Base-by-base conservation (phyloP, 1,140 invertebrate genomes). In the Agrypnia vestita region DNA sequence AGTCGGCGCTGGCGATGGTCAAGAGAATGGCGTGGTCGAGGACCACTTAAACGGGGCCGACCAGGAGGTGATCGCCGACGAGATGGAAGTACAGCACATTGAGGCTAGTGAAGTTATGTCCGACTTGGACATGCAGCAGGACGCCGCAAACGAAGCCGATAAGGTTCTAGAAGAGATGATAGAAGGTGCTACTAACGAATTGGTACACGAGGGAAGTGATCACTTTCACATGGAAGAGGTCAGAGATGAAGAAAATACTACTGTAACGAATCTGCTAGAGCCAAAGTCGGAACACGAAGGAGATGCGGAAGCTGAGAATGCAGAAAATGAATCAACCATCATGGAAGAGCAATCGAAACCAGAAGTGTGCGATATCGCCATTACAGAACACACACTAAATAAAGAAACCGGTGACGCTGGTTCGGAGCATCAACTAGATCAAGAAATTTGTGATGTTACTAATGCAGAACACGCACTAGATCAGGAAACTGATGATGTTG, bases 161-260 rank as follows among this genome's bases (percentile, higher is more conserved):
- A 44, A 46, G 11, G 64, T 49, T 56, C 55, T 62, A 12, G 59
- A 77, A 17, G 44, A 47, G 15, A 76, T 47, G 10, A 43, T 44
- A 17, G 55, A 62, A 35, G 76, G 67, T 9, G 43, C 43, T 64
- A 43, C 21, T 12, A 43, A 64, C 21, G 35, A 64, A 43, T n/a
- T 64, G 25, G 61, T 25, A 64, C 11, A 25, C 19, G 61, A 64
- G 35, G 61, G 13, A 64, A n/a, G 17, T 55, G 53, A 55, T 15
- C 21, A 21, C 12, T 10, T 21, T 3, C 17, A 59, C 11, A n/a
- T 21, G 15, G 55, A 59, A 59, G 55, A 21, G 17, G 17, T 59
- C 9, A 21, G 15, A 59, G 55, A n/a, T 19, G 17, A 21, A 19
- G 55, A 59, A 19, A 8, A 21, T 21, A 11, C 21, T 59, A 59